Evolutionary conservation across 2,113 vertebrate genomes (phyloP).

Genomic region (Lepus timidus): DNA sequence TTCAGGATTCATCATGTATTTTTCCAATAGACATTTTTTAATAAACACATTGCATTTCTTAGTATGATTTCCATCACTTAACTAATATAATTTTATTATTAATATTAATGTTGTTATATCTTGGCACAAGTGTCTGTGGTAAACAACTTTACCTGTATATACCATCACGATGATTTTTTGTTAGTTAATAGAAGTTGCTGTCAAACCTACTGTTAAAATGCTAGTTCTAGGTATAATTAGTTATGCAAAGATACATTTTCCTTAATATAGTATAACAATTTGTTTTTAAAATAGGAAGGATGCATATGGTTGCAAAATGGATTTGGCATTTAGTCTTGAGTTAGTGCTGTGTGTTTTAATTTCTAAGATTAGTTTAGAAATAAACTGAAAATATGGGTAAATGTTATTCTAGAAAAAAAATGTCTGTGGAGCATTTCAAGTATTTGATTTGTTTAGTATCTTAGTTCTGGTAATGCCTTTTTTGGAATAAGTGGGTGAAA

Average conservation of each 20-base stretch:
- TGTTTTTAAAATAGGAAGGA: neutral
- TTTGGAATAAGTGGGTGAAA: slow-evolving; percentile 62
- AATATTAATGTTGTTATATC: neutral
- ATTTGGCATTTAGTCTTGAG: neutral
- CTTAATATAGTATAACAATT: neutral
- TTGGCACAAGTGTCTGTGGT: neutral
- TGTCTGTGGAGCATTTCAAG: neutral
- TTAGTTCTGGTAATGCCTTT: neutral
- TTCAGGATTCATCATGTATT: neutral
- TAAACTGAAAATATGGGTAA: slow-evolving; percentile 25
- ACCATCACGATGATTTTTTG: neutral
- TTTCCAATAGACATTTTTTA: neutral
- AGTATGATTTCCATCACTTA: neutral
- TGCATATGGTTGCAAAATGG: neutral
- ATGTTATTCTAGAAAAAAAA: slow-evolving; percentile 19
- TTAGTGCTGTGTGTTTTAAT: neutral
- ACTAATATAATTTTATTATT: neutral
- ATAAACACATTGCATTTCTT: neutral
- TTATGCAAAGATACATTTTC: neutral
- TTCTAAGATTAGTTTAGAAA: slow-evolving; percentile 44
- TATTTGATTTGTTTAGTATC: slow-evolving; percentile 33
- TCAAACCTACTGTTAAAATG: neutral
- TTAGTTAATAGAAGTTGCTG: neutral
- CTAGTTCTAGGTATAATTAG: neutral
- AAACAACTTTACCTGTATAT: neutral